Conservation (phyloP, 2,888 invertebrate genomes). For the Selenia dentaria region DNA sequence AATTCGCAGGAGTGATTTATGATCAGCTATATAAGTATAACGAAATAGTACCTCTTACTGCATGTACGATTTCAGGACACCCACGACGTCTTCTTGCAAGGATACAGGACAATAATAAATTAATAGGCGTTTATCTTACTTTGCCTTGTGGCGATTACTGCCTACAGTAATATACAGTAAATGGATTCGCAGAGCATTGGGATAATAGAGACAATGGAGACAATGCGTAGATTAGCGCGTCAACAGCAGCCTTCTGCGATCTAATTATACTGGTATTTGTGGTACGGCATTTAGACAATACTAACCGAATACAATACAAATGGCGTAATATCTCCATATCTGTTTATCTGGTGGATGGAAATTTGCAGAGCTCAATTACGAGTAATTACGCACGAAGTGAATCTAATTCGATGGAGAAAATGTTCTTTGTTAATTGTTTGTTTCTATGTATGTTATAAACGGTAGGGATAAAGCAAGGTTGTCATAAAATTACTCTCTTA, state of each 20-base stretch:
- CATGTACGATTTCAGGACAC: too few relatives aligned
- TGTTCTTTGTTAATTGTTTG: not conserved
- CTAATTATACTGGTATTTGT: conserved; percentile 17
- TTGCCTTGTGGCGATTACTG: too few relatives aligned
- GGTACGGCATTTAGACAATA: conserved; percentile 4
- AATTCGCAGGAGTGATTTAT: too few relatives aligned
- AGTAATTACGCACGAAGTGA: not conserved
- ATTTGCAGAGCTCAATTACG: not conserved
- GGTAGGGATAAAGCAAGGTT: too few relatives aligned
- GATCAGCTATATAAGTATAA: too few relatives aligned
- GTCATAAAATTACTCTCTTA: too few relatives aligned
- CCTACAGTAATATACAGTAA: too few relatives aligned
- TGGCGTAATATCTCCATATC: not conserved
- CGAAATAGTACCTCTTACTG: too few relatives aligned
- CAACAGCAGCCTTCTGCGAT: conserved; percentile 27
- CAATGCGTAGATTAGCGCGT: conserved; percentile 41
- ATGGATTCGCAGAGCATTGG: conserved; percentile 14
- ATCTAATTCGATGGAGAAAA: not conserved
- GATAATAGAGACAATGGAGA: conserved; percentile 41
- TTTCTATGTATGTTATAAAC: too few relatives aligned
- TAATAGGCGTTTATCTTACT: too few relatives aligned
- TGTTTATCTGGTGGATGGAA: not conserved
- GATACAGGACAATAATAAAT: too few relatives aligned
- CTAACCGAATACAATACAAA: not conserved
- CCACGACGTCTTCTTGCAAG: too few relatives aligned